Base-by-base conservation (phyloP, 2,888 invertebrate genomes). In the Lissocephala sabroskyi region DNA sequence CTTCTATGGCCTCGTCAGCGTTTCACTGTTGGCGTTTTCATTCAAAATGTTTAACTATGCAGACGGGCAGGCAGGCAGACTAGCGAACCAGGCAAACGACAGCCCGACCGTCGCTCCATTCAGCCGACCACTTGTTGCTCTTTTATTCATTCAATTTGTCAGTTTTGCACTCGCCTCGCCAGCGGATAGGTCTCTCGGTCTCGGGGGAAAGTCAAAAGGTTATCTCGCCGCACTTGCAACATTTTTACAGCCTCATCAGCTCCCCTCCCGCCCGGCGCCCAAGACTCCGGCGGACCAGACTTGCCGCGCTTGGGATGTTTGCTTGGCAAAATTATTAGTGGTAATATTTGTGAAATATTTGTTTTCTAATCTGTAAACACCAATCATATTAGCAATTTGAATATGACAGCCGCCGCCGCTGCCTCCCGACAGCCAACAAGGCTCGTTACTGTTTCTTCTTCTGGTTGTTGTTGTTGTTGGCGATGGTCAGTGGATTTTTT, bases 71-170 rank as follows among this genome's bases (percentile, higher is more conserved):
- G 45, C 57, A 52, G 23, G 7, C 26, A 6, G 33, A 13, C n/a
- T 5, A 18, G 2, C 37, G 51, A 52, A 55, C 47, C 51, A 46
- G 32, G 2, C 37, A 49, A 52, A 55, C 47, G 53, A 46, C 52
- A 41, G 55, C 58, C 56, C 41, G 66, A 64, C 55, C n/a, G n/a
- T n/a, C n/a, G n/a, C n/a, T n/a, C n/a, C n/a, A n/a, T n/a, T n/a
- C n/a, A n/a, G n/a, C n/a, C 66, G 76, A 76, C 78, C 79, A 77
- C 79, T 82, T 80, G 80, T 80, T 81, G 82, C 79, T 81, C 82
- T 80, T 81, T 81, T 81, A 81, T 79, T 81, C 82, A 82, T 82
- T 81, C 82, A 81, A 81, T 81, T 81, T 81, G 82, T 81, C 82
- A 81, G 82, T 78, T 80, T 65, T 78, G 61, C 71, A 74, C 68